Percentiles rank a stretch among this genome's conserved stretches.
These are phyloP conservation scores for Dendrolimus pini DNA, from an alignment of 2,888 invertebrate species.

Conservation along the genomic window DNA sequence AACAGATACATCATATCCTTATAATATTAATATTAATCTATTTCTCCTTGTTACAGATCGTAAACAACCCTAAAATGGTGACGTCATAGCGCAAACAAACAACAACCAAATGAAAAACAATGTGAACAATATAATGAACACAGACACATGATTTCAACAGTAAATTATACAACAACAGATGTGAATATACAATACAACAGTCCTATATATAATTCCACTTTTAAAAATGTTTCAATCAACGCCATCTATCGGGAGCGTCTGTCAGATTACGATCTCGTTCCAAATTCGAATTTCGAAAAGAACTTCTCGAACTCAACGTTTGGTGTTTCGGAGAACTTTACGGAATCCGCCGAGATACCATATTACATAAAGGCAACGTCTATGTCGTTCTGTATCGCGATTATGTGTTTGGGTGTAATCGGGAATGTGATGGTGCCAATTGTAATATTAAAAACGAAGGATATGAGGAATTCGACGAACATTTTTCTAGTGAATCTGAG, in stretches of 20 bases:
- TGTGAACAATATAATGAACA: conserved; percentile 49
- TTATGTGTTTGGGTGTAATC: conserved; percentile 92
- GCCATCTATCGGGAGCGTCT: conserved; percentile 17
- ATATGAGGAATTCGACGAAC: conserved; percentile 96
- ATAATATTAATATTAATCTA: too few species aligned
- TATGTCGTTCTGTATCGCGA: conserved; percentile 90
- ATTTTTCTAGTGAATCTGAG: conserved; percentile 96
- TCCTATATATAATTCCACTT: conserved; percentile 27
- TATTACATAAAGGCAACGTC: conserved; percentile 92
- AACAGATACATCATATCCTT: too few species aligned
- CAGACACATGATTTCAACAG: conserved; percentile 67
- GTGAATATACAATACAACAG: conserved; percentile 30
- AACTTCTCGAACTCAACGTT: conserved; percentile 32
- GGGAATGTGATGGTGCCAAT: conserved; percentile 96
- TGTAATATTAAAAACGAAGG: conserved; percentile 93
- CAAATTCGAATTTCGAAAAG: conserved; percentile 25
- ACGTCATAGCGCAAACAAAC: conserved; percentile 8
- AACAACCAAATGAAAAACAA: conserved; percentile 27
- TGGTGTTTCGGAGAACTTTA: conserved; percentile 46
- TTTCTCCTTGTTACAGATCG: background rate
- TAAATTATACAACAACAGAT: conserved; percentile 44
- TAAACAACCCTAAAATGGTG: background rate
- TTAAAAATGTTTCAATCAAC: conserved; percentile 37
- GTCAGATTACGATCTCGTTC: conserved; percentile 5
- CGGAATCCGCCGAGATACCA: conserved; percentile 81